Evolutionary conservation across 2,888 invertebrate genomes (phyloP).

Genomic region (Malacosoma neustria): DNA sequence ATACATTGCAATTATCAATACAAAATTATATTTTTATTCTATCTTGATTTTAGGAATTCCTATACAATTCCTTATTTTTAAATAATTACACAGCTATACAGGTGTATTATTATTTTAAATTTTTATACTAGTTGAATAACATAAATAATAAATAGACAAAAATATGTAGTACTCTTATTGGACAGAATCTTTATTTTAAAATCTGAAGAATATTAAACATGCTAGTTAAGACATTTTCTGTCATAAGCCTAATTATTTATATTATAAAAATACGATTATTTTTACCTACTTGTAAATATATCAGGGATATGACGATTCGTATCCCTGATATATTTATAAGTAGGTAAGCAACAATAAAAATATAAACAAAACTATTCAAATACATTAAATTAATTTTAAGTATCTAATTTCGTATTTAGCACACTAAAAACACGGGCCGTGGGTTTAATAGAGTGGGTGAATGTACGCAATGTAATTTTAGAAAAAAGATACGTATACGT

Average conservation of each 20-base stretch:
- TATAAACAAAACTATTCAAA: background rate
- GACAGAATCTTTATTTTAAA: background rate
- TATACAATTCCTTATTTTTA: too few relatives aligned
- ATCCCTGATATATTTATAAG: constrained; percentile 3
- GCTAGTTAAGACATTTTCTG: background rate
- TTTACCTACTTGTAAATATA: constrained; percentile 3
- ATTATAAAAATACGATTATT: background rate
- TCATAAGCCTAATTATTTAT: background rate
- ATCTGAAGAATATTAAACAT: background rate
- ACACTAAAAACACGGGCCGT: constrained; percentile 22
- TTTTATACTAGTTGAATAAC: too few relatives aligned
- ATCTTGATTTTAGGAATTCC: too few relatives aligned
- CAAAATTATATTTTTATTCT: too few relatives aligned
- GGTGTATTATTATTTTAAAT: too few relatives aligned
- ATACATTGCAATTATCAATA: too few relatives aligned
- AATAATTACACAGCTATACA: too few relatives aligned
- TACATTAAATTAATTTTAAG: constrained; percentile 10
- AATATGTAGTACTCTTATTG: too few relatives aligned
- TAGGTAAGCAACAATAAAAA: background rate
- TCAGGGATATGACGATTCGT: background rate
- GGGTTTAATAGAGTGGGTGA: constrained; percentile 34
- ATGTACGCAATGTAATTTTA: constrained; percentile 36
- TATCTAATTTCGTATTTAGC: constrained; percentile 28
- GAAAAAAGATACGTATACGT: constrained; percentile 17
- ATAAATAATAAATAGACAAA: too few relatives aligned